These are phyloP conservation scores for Myiotriccus ornatus DNA, from an alignment of 2,797 vertebrate genomes.

Conservation along the genomic window DNA sequence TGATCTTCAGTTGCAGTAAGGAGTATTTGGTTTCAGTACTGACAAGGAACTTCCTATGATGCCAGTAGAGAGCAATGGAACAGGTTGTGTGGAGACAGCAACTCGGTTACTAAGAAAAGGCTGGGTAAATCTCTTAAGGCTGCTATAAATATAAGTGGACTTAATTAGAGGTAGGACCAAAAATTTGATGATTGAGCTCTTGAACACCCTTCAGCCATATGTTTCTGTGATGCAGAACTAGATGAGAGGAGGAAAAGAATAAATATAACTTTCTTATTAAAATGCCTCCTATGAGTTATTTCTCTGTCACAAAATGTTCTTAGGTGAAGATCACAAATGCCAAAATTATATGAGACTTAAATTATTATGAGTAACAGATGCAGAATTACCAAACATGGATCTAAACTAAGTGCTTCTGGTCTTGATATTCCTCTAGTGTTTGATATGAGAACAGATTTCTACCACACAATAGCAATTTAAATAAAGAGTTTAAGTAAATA, in stretches of 20 bases:
- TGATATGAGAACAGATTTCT: not conserved
- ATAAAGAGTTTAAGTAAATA: not conserved
- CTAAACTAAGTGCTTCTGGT: not conserved
- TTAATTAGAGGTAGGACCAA: not conserved
- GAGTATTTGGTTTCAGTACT: not conserved
- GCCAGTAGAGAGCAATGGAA: not conserved
- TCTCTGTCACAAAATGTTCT: not conserved
- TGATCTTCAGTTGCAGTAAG: not conserved
- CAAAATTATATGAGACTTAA: not conserved
- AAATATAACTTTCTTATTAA: not conserved
- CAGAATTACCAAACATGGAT: not conserved
- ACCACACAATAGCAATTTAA: not conserved
- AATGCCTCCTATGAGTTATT: not conserved
- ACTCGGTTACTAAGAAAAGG: not conserved
- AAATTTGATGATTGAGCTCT: not conserved
- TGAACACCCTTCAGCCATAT: not conserved
- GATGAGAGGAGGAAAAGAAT: not conserved
- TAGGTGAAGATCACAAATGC: not conserved
- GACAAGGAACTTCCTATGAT: not conserved
- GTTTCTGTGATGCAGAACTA: not conserved
- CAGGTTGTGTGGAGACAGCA: not conserved
- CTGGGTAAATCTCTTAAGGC: not conserved
- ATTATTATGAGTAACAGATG: not conserved
- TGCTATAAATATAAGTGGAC: not conserved
- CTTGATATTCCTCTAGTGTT: not conserved